Conservation (phyloP, 2,888 invertebrate species). For the Calameuta filiformis region DNA sequence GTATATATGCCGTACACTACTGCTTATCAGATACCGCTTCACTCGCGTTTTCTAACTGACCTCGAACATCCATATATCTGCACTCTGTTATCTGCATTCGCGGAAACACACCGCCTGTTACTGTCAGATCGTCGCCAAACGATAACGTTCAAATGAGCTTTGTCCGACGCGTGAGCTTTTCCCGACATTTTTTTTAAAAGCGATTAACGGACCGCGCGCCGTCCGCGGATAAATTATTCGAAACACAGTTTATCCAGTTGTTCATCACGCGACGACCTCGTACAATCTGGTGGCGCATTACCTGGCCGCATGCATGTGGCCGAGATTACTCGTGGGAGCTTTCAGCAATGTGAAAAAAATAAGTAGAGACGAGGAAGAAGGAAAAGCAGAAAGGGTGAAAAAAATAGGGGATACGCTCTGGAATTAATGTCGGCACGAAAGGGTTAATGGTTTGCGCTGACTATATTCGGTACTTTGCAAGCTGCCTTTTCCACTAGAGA, state of each 20-base stretch:
- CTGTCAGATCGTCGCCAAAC: too few relatives aligned
- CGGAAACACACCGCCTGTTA: too few relatives aligned
- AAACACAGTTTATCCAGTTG: not conserved
- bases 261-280: not conserved
- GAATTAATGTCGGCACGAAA: too few relatives aligned
- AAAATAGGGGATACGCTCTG: not conserved
- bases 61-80: too few relatives aligned
- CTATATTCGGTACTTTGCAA: conserved; percentile 22
- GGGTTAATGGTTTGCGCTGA: not conserved
- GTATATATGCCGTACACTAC: too few relatives aligned
- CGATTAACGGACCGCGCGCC: not conserved
- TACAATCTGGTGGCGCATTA: not conserved
- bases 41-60: too few relatives aligned
- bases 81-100: too few relatives aligned
- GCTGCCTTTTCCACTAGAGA: conserved; percentile 16
- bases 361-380: not conserved
- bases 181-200: not conserved
- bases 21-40: too few relatives aligned
- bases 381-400: not conserved
- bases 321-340: not conserved
- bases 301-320: too few relatives aligned
- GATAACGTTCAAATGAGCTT: not conserved
- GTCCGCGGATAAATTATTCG: not conserved
- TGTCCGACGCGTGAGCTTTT: not conserved
- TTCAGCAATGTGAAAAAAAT: not conserved